These are phyloP conservation scores for Asobara japonica DNA, from an alignment of 1,140 invertebrate species.

Conservation along the genomic window DNA sequence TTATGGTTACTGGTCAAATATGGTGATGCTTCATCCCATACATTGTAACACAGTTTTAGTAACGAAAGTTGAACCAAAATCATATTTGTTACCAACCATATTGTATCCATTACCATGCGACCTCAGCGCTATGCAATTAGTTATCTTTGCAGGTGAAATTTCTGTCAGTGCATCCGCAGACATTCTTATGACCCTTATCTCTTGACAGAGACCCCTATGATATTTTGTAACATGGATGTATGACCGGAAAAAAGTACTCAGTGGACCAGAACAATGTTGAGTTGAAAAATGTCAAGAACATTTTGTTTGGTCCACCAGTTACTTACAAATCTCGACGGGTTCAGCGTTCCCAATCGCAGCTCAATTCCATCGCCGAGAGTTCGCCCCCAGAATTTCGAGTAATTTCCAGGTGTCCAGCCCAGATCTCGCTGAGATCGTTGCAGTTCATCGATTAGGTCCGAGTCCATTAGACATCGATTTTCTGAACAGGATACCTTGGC, in stretches of 20 bases:
- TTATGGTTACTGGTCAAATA: too few relatives aligned
- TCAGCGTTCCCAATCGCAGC: constrained; percentile 76
- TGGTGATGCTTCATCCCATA: too few relatives aligned
- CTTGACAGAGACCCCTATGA: too few relatives aligned
- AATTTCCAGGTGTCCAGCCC: constrained; percentile 83
- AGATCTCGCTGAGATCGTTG: constrained; percentile 67
- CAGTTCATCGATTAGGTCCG: constrained; percentile 73
- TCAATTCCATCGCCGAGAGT: constrained; percentile 83
- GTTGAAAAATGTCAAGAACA: not conserved
- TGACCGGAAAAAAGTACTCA: too few relatives aligned
- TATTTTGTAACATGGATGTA: too few relatives aligned
- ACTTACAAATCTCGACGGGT: constrained; percentile 67
- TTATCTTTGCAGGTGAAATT: too few relatives aligned
- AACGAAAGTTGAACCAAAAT: too few relatives aligned
- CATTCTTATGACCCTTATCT: too few relatives aligned
- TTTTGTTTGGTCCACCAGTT: not conserved
- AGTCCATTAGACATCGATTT: constrained; percentile 79
- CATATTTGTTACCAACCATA: constrained; percentile 64
- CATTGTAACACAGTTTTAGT: too few relatives aligned
- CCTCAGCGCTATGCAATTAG: constrained; percentile 14
- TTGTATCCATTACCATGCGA: constrained; percentile 1
- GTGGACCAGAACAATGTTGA: too few relatives aligned
- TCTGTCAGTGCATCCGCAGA: too few relatives aligned
- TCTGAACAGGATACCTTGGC: constrained; percentile 75
- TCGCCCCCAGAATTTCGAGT: constrained; percentile 84